These are phyloP conservation scores for Moxostoma hubbsi DNA, from an alignment of 2,797 vertebrate species.

Conservation along the genomic window DNA sequence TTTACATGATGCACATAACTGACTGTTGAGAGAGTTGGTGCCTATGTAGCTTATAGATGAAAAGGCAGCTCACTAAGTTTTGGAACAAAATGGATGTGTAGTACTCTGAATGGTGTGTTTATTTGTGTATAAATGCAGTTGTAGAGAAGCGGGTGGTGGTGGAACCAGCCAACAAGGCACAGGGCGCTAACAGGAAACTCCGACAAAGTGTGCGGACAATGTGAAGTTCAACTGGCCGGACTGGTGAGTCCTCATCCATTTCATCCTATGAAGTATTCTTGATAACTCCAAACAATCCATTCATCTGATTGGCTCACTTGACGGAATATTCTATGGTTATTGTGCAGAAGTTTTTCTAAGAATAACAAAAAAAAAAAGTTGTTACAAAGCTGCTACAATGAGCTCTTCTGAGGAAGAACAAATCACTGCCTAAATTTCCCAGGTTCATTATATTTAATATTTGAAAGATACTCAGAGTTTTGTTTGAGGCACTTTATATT, in stretches of 20 bases:
- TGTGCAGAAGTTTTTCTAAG: background rate
- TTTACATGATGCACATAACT: too few relatives aligned
- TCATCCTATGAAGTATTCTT: background rate
- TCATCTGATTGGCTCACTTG: background rate
- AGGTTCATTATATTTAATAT: background rate
- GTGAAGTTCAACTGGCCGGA: constrained; percentile 77
- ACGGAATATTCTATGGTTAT: background rate
- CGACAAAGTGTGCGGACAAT: constrained; percentile 73
- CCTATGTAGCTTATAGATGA: too few relatives aligned
- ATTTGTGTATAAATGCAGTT: constrained; percentile 50
- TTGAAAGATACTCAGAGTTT: background rate
- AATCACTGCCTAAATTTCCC: background rate
- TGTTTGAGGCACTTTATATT: background rate
- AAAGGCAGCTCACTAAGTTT: too few relatives aligned
- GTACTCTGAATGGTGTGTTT: constrained; percentile 19
- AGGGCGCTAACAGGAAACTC: constrained; percentile 60
- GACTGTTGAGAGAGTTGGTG: too few relatives aligned
- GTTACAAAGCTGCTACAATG: background rate
- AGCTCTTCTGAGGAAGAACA: background rate
- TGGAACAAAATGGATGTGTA: background rate
- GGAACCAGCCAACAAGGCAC: constrained; percentile 40
- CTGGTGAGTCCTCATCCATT: constrained; percentile 72
- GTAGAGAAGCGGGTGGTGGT: constrained; percentile 57
- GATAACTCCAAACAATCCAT: background rate
- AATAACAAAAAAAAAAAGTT: too few relatives aligned